Evolutionary conservation across 2,888 invertebrate genomes (phyloP).

Genomic region (Protonemura montana): DNA sequence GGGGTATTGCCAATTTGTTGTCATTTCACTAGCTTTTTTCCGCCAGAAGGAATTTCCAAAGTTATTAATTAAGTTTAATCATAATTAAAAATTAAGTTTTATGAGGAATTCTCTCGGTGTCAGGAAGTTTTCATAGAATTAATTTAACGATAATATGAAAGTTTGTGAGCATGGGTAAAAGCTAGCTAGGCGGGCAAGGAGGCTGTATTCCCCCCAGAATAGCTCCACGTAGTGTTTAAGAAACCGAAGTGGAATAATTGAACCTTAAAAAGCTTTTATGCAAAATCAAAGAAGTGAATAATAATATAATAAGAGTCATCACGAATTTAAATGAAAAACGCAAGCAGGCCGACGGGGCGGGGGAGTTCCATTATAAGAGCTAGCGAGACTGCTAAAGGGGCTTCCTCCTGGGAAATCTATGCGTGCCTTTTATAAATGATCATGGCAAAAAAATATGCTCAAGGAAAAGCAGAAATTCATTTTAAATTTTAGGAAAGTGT

Average conservation of each 20-base stretch:
- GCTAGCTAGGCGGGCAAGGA: not conserved
- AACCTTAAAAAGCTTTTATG: slow-evolving; percentile 37
- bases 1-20: not conserved
- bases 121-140: slow-evolving; percentile 31
- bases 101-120: slow-evolving; percentile 28
- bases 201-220: slow-evolving; percentile 17
- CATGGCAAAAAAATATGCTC: slow-evolving; percentile 7
- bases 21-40: slow-evolving; percentile 16
- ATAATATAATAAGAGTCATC: slow-evolving; percentile 32
- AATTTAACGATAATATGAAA: slow-evolving; percentile 37
- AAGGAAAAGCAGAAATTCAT: not conserved
- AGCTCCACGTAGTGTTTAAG: not conserved
- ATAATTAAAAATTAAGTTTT: slow-evolving; percentile 28
- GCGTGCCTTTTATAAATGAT: slow-evolving; percentile 12
- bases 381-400: not conserved
- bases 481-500: not conserved
- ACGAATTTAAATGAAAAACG: slow-evolving; percentile 20
- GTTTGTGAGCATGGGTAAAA: slow-evolving; percentile 22
- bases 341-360: not conserved
- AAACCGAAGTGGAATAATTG: slow-evolving; percentile 36
- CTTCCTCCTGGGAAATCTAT: slow-evolving; percentile 7
- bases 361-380: not conserved
- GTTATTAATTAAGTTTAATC: slow-evolving; percentile 30
- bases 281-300: slow-evolving; percentile 35
- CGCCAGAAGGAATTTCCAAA: slow-evolving; percentile 19